These are phyloP conservation scores for Bucco capensis DNA, from an alignment of 2,113 vertebrate species.

Conservation along the genomic window DNA sequence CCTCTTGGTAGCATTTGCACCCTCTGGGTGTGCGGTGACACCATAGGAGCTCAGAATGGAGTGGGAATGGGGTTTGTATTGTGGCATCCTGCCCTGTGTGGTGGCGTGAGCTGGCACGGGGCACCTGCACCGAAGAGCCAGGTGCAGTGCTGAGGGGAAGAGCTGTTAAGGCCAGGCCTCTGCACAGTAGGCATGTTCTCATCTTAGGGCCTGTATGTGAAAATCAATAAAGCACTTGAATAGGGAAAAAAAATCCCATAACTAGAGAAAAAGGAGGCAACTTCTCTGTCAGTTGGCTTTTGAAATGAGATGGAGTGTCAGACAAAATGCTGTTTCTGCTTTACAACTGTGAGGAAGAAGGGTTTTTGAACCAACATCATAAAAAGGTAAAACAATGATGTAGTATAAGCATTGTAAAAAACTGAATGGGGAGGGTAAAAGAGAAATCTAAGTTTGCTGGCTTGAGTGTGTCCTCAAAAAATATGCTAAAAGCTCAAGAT, in stretches of 20 bases:
- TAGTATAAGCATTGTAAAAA: not conserved
- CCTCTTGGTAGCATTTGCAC: fast-evolving
- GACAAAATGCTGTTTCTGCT: not conserved
- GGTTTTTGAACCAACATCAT: not conserved
- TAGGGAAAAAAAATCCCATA: not conserved
- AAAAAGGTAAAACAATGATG: not conserved
- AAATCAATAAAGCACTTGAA: not conserved
- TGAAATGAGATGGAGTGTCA: not conserved
- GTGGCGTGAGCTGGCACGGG: not conserved
- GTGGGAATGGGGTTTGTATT: not conserved
- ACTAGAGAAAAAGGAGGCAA: not conserved
- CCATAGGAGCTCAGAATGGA: not conserved
- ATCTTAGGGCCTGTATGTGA: not conserved
- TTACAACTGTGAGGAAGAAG: too few relatives aligned
- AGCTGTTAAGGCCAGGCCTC: not conserved
- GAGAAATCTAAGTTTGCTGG: fast-evolving
- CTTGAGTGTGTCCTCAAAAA: not conserved
- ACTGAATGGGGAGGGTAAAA: not conserved
- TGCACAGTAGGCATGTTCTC: not conserved
- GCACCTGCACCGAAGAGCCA: not conserved
- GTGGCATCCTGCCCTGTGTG: not conserved
- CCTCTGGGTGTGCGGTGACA: not conserved
- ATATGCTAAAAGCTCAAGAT: not conserved
- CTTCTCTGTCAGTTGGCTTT: not conserved
- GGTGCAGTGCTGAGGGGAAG: not conserved